Evolutionary conservation across 2,797 vertebrate genomes (phyloP), one percentile per base, ranked within the genome.

Genomic region (Ammospiza maritima): DNA sequence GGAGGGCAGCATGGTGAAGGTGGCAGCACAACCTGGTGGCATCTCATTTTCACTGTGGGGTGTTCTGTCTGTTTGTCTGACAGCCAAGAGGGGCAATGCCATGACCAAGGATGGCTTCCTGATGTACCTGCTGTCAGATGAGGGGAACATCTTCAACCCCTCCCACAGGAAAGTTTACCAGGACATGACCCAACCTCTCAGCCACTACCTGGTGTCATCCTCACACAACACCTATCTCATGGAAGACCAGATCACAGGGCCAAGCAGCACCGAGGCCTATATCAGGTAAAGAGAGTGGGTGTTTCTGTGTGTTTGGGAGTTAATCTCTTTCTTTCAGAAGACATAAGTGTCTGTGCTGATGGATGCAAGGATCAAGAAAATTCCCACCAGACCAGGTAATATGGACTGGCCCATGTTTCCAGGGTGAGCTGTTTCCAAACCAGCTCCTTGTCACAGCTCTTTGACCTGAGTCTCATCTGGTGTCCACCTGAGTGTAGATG

Each of bases 191-290:
- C 99, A 99, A 58, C 99, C 99, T 1, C 98, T 99, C 95, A 99
- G 98, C 93, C 98, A 99, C 95, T 99, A 99, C 96, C 98, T 98
- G 72, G 99, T 99, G 95, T 99, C 99, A 6, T 99, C 99, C 57
- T 99, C 99, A 1, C 99, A 99, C 97, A 99, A 99, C 95, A 99
- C 99, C 10, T 99, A 99, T 97, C 98, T 99, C 87, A 98, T 99
- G 98, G 98, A 99, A 44, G 99, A 99, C 97, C 99, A 99, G 92
- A 97, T 99, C 72, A 98, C 97, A 36, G 99, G 99, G 14, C 99
- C 99, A 40, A 99, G 99, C 98, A 99, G 99, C 97, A 99, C 98
- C 0, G 99, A 99, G 93, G 99, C 99, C 96, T 99, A 99, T 85
- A 99, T 99, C 94, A 98, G 98, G 99, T 99, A 98, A 74, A 11